phyloP scores from a whole-genome alignment of 92 coral and sea anemone genomes.

The Epizoanthus ramosus region DNA sequence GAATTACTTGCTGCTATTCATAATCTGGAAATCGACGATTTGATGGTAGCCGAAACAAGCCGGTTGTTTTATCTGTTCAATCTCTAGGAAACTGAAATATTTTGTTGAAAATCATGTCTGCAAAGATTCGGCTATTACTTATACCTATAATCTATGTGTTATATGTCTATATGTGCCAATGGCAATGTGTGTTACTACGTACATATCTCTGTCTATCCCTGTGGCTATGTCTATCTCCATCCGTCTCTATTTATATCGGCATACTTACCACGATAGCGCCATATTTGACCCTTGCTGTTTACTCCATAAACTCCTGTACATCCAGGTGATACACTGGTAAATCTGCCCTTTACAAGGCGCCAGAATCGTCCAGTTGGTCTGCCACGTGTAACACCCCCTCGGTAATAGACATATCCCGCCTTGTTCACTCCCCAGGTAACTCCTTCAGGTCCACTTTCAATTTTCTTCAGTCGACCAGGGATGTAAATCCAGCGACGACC shows the following conservation, averaged over 20 bases:
- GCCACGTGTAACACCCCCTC: conserved; percentile 8
- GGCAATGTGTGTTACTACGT: no score
- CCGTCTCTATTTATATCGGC: not conserved
- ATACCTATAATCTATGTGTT: no score
- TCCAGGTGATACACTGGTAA: conserved; percentile 11
- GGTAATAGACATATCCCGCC: conserved; percentile 10
- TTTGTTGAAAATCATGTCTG: no score
- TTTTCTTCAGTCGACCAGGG: conserved; percentile 10
- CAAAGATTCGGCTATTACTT: no score
- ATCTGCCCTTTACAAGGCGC: conserved; percentile 11
- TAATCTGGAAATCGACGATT: no score
- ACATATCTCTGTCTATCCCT: no score
- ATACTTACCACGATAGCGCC: conserved; percentile 23
- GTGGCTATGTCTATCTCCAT: no score
- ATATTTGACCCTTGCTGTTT: not conserved
- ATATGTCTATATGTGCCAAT: no score
- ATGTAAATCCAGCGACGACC: conserved; percentile 25
- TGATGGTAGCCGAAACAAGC: no score
- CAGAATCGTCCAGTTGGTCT: conserved; percentile 26
- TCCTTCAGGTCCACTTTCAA: conserved; percentile 36
- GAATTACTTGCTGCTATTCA: no score
- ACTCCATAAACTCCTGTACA: conserved; percentile 28
- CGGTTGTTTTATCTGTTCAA: no score
- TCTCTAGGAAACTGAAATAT: no score
- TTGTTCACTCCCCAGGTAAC: conserved; percentile 33